Evolutionary conservation across 2,113 vertebrate species (phyloP).

Genomic region (Ochotona princeps): DNA sequence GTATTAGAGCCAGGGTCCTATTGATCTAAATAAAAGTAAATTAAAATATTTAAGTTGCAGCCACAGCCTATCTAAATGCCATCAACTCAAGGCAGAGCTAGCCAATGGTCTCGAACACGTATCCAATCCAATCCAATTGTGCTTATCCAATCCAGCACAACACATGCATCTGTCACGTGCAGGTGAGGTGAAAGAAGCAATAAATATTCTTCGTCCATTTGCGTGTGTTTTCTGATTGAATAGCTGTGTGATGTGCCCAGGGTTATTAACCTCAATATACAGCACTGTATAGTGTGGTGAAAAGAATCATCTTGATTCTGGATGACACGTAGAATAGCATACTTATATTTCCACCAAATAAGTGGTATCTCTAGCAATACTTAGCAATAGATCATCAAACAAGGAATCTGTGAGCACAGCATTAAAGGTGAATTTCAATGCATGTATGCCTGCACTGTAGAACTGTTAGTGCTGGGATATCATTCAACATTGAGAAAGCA

Average conservation of each 20-base stretch:
- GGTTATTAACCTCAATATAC: background rate
- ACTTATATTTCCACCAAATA: background rate
- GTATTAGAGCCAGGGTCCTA: background rate
- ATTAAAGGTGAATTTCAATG: background rate
- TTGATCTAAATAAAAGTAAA: conserved; percentile 12
- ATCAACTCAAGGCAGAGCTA: background rate
- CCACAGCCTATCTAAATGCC: background rate
- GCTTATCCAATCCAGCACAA: background rate
- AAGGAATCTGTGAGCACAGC: fast-evolving
- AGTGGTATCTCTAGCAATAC: background rate
- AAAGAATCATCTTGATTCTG: background rate
- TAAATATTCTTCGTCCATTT: background rate
- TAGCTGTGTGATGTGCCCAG: background rate
- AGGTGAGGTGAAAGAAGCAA: background rate
- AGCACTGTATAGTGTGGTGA: no score
- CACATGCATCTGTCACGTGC: fast-evolving
- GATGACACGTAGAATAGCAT: background rate
- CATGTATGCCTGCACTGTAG: background rate
- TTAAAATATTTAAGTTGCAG: background rate
- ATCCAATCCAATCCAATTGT: no score
- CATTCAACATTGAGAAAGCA: background rate
- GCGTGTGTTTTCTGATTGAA: background rate
- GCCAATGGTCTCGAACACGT: background rate
- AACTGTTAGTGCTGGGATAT: background rate
- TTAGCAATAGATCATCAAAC: background rate